These are phyloP conservation scores for Meloidogyne hapla DNA, from an alignment of 1,140 invertebrate species.

Conservation along the genomic window DNA sequence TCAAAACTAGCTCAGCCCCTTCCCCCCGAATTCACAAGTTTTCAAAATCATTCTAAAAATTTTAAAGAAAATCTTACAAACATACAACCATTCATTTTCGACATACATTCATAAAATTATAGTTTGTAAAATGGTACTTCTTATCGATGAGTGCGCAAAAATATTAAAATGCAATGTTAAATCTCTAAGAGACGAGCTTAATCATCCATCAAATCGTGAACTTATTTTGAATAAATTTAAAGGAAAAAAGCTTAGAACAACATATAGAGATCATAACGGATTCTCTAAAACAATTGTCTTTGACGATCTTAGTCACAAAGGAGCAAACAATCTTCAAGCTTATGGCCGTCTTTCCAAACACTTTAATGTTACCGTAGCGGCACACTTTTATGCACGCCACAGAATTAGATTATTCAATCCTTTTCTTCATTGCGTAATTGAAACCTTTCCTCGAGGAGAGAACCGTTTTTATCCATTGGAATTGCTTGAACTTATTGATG, in stretches of 20 bases:
- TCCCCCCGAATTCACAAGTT: background rate
- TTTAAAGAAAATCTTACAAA: background rate
- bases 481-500: too few species aligned
- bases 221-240: background rate
- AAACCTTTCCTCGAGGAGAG: background rate
- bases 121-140: background rate
- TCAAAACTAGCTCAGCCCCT: too few species aligned
- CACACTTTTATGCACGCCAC: constrained; percentile 5
- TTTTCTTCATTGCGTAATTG: background rate
- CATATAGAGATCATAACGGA: background rate
- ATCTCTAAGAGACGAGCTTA: background rate
- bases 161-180: background rate
- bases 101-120: too few species aligned
- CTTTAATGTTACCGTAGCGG: background rate
- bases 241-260: background rate
- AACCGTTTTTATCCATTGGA: background rate
- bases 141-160: background rate
- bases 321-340: background rate
- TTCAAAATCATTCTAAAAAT: background rate
- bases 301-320: background rate
- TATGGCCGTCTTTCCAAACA: background rate
- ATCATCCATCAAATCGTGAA: background rate
- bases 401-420: background rate
- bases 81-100: background rate
- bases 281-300: background rate